Conservation (phyloP, 2,113 vertebrate species). For the Collichthys lucidus region DNA sequence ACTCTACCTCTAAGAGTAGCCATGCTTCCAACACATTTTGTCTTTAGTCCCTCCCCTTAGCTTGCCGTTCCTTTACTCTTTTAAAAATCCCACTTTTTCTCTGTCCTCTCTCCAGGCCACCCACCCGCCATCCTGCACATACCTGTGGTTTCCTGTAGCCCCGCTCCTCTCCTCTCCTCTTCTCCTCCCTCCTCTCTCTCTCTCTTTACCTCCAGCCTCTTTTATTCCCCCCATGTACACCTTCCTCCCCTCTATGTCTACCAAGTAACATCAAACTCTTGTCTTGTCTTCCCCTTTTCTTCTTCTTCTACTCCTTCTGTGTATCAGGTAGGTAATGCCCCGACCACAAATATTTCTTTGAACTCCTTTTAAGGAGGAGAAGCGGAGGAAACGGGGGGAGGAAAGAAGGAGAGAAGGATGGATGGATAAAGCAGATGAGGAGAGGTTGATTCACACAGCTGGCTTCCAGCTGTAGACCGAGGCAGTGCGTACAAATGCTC, state of each 20-base stretch:
- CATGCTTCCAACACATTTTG: conserved; percentile 12
- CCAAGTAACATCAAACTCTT: conserved; percentile 22
- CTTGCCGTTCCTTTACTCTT: conserved; percentile 49
- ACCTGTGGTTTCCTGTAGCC: conserved; percentile 85
- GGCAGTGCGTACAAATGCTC: conserved; percentile 56
- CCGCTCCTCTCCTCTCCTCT: conserved; percentile 48
- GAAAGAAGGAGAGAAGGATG: conserved; percentile 50
- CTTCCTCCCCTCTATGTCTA: conserved; percentile 34
- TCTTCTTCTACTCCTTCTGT: conserved; percentile 11
- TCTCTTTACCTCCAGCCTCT: conserved; percentile 52
- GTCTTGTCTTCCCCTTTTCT: conserved; percentile 32
- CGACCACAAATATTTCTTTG: conserved; percentile 80
- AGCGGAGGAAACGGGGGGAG: conserved; percentile 51
- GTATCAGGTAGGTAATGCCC: conserved; percentile 69
- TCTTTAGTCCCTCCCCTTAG: conserved; percentile 6
- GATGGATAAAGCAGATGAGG: conserved; percentile 80
- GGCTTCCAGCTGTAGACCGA: conserved; percentile 86
- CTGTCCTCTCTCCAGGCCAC: conserved; percentile 70
- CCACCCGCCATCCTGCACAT: conserved; percentile 81
- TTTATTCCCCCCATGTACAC: conserved; percentile 6
- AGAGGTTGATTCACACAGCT: conserved; percentile 86
- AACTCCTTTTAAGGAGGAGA: conserved; percentile 70
- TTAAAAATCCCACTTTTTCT: conserved; percentile 57
- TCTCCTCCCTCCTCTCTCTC: conserved; percentile 46
- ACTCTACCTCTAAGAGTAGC: conserved; percentile 3